A percentile compares a stretch with the other conserved stretches of the same genome.
Conservation (phyloP, 2,113 vertebrate genomes). For the Oxyura jamaicensis region DNA sequence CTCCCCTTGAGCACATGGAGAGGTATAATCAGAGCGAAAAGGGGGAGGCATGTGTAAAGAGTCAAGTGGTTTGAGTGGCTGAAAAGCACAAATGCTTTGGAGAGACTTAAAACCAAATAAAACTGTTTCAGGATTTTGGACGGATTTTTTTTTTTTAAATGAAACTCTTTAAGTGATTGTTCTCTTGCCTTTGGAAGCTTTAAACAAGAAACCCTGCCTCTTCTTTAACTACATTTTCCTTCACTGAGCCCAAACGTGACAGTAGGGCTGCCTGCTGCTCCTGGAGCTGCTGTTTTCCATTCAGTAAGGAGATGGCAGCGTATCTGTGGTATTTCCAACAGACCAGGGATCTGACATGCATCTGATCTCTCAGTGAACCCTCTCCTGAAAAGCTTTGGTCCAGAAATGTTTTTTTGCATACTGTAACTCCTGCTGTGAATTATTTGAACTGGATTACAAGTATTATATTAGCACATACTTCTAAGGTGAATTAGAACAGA, state of each 20-base stretch:
- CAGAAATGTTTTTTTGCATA: not conserved
- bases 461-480: not conserved
- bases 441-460: not conserved
- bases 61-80: constrained; percentile 13
- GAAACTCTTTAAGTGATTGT: not conserved
- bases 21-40: constrained; percentile 60
- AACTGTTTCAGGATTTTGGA: not conserved
- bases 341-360: not conserved
- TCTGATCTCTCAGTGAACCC: not conserved
- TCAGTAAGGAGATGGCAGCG: not conserved
- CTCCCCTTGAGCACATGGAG: constrained; percentile 66
- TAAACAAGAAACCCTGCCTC: constrained; percentile 19
- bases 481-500: not conserved
- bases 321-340: not conserved
- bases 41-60: constrained; percentile 18
- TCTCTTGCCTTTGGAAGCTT: not conserved
- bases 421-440: not conserved
- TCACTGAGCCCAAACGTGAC: not conserved
- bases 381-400: not conserved
- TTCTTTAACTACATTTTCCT: not conserved
- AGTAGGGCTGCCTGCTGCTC: not conserved
- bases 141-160: not conserved
- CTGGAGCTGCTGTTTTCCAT: not conserved
- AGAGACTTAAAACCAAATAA: not conserved
- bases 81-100: not conserved